phyloP scores from a whole-genome alignment of 92 coral and sea anemone genomes.

The Parazoanthus darwini region DNA sequence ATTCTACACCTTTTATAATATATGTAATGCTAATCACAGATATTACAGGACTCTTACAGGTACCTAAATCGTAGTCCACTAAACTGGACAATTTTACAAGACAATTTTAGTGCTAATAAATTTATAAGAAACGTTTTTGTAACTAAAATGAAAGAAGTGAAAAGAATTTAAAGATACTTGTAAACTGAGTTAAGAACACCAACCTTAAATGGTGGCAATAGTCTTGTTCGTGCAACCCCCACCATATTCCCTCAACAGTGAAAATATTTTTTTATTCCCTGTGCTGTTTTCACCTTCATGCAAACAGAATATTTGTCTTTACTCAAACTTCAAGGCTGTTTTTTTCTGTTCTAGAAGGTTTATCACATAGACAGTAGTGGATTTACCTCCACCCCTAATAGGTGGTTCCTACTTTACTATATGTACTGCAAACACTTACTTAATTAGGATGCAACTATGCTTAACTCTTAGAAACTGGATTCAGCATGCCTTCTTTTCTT shows the following conservation, averaged over 20 bases:
- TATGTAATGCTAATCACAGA: too few species aligned
- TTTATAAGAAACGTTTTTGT: not conserved
- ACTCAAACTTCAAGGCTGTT: too few species aligned
- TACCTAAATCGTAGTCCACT: too few species aligned
- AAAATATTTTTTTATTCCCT: slow-evolving; percentile 26
- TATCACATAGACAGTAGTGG: slow-evolving; percentile 27
- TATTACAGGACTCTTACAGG: too few species aligned
- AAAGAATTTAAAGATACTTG: too few species aligned
- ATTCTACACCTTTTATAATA: too few species aligned
- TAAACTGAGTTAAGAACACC: too few species aligned
- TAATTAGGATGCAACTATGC: not conserved
- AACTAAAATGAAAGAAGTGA: slow-evolving; percentile 1
- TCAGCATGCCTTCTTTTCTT: not conserved
- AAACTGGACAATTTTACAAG: not conserved
- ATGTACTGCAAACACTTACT: too few species aligned
- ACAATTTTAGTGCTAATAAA: slow-evolving; percentile 2
- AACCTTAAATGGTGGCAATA: too few species aligned
- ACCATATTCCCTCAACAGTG: slow-evolving; percentile 18
- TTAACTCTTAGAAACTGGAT: slow-evolving; percentile 22
- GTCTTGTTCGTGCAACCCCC: too few species aligned
- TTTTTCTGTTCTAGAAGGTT: slow-evolving; percentile 8
- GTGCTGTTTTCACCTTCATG: slow-evolving; percentile 33
- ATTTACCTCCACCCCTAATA: slow-evolving; percentile 9
- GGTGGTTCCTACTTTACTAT: not conserved
- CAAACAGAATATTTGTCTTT: slow-evolving; percentile 30